Conservation (phyloP, 2,888 invertebrate species). For the Alloscopus bannaensis region DNA sequence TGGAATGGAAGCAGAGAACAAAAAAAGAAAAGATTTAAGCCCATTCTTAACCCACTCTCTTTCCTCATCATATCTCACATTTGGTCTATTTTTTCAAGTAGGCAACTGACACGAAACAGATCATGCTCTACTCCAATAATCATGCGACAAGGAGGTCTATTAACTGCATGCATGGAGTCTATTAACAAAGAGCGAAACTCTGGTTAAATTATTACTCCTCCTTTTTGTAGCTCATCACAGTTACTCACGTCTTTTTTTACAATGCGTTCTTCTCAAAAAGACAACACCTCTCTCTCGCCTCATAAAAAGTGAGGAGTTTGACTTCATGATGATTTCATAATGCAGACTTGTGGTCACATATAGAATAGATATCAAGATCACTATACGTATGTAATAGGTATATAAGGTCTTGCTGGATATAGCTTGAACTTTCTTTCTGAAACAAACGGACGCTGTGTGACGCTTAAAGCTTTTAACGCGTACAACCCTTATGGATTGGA, state of each 20-base stretch:
- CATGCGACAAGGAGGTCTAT: neutral
- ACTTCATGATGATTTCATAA: too few species aligned
- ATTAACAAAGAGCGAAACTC: neutral
- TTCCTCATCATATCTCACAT: too few species aligned
- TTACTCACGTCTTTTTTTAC: neutral
- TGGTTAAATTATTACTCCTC: too few species aligned
- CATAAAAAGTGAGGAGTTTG: too few species aligned
- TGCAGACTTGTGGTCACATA: too few species aligned
- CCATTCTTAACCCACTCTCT: too few species aligned
- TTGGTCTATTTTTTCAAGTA: neutral
- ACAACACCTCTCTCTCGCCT: too few species aligned
- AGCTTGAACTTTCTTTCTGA: neutral
- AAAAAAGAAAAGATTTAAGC: neutral
- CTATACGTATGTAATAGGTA: neutral
- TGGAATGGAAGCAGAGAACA: neutral
- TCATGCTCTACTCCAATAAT: slow-evolving; percentile 35
- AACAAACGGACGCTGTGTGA: neutral
- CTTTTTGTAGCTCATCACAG: neutral
- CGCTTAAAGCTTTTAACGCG: neutral
- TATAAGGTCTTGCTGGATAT: neutral
- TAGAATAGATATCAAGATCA: too few species aligned
- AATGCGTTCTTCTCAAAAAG: neutral
- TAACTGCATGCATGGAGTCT: neutral
- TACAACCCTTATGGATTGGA: neutral
- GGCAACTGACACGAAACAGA: slow-evolving; percentile 52